Conservation (phyloP, 1,140 invertebrate species). For the Drosophila kohkoa region DNA sequence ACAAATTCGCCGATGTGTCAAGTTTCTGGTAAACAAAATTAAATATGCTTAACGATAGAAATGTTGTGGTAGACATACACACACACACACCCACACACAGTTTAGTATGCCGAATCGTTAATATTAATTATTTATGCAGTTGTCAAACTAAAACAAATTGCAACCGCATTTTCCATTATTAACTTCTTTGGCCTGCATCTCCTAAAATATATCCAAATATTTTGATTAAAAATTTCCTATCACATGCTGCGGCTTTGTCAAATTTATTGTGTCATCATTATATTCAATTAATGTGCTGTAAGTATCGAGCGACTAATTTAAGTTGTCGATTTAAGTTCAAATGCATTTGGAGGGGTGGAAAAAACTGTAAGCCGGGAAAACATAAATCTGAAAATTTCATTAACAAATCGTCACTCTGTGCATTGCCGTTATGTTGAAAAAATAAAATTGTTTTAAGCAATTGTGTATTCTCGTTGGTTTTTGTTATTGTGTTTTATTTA, state of each 20-base stretch:
- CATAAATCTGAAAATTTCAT: conserved; percentile 72
- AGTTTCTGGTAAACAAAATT: conserved; percentile 13
- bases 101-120: no score
- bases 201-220: neutral
- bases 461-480: conserved; percentile 3
- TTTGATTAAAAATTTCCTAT: neutral
- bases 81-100: no score
- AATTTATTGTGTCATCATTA: neutral
- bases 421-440: conserved; percentile 47
- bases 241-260: neutral
- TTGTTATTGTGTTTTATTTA: conserved; percentile 61
- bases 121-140: conserved; percentile 4
- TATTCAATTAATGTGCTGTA: neutral
- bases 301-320: conserved; percentile 14
- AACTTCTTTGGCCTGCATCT: conserved; percentile 2
- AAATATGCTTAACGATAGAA: conserved; percentile 18
- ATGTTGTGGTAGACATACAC: neutral
- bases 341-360: neutral
- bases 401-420: conserved; percentile 67
- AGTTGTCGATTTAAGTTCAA: conserved; percentile 8
- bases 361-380: conserved; percentile 36
- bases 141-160: neutral
- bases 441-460: conserved; percentile 72
- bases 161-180: conserved; percentile 6
- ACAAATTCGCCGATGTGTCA: conserved; percentile 26